A percentile compares a stretch with the other conserved stretches of the same genome.
Conservation (phyloP, 35 echinoderm and acorn worm species). For the Patiria miniata region DNA sequence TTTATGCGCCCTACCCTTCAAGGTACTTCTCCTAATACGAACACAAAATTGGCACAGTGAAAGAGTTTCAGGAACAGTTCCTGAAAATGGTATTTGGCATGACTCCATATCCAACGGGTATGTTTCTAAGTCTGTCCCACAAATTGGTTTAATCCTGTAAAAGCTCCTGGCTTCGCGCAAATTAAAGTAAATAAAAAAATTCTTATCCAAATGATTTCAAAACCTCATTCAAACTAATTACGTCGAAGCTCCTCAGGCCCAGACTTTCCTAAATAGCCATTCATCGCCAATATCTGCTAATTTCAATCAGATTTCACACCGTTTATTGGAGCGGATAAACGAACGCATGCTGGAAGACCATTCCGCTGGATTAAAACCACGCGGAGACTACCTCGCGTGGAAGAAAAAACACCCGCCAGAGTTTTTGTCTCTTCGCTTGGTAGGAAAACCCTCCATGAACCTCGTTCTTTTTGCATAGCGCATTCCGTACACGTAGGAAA, state of each 20-base stretch:
- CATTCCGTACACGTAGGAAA: too few relatives aligned
- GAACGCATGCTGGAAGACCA: background rate
- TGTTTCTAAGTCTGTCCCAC: background rate
- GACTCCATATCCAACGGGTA: background rate
- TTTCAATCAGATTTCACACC: conserved; percentile 1
- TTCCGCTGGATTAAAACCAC: background rate
- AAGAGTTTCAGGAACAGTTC: too few relatives aligned
- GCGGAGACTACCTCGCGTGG: background rate
- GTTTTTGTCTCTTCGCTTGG: background rate
- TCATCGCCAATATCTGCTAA: conserved; percentile 17
- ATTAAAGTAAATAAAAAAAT: conserved; percentile 23
- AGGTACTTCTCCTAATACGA: too few relatives aligned
- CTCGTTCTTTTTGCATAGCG: too few relatives aligned
- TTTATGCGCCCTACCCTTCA: too few relatives aligned
- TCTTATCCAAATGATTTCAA: conserved; percentile 1
- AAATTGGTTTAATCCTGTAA: background rate
- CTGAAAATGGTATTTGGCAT: too few relatives aligned
- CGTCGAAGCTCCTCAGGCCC: background rate
- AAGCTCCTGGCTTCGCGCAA: background rate
- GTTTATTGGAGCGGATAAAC: background rate
- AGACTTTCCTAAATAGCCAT: background rate
- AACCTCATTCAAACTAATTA: conserved; percentile 7
- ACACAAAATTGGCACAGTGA: too few relatives aligned
- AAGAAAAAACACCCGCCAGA: conserved; percentile 1
- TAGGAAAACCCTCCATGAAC: background rate